Base-by-base conservation (phyloP, 2,797 vertebrate genomes). In the Novumbra hubbsi region DNA sequence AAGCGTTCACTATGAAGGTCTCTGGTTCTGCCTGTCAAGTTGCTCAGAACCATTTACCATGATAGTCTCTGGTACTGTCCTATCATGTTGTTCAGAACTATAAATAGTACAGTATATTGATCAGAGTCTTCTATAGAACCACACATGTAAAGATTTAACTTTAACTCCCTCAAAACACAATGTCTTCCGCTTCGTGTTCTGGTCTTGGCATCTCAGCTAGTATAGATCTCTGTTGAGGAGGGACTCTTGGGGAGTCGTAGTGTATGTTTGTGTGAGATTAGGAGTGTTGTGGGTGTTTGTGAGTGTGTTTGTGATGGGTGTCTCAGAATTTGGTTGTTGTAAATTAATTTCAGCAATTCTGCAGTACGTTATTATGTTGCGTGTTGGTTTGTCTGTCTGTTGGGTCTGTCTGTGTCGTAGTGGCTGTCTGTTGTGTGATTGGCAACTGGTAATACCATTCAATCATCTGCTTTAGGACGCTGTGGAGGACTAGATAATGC, bases 401-500 rank as follows among this genome's bases (percentile, higher is more conserved):
- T 82, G 81, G 9, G 50, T 41, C 6, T 72, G n/a, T 30, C 19
- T 88, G 62, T 64, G 24, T 64, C 9, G 24, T 21, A 9, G 62
- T 64, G 62, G 8, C 21, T 64, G 62, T 64, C 7, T 28, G 62
- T 64, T 30, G 27, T 28, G 3, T 64, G 62, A 6, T 64, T 21
- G 11, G 32, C 30, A 1, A 19, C 2, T 1, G 60, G 24, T 17
- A 75, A 78, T 74, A 72, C 66, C 49, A 65, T 27, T 3, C 0
- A 30, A 55, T 11, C 14, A 52, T 62, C 60, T 63, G 27, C 50
- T 65, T 32, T 62, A 50, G 2, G 32, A 34, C n/a, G 66, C 71
- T 34, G 15, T 70, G 41, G 62, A 24, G 21, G 45, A 76, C 82
- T 67, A 67, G 50, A 70, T 76, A 70, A 88, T 83, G 83, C 60